A percentile compares a stretch with the other conserved stretches of the same genome.
Evolutionary conservation across 2,797 vertebrate genomes (phyloP).

Genomic region (Neostethus bicornis): DNA sequence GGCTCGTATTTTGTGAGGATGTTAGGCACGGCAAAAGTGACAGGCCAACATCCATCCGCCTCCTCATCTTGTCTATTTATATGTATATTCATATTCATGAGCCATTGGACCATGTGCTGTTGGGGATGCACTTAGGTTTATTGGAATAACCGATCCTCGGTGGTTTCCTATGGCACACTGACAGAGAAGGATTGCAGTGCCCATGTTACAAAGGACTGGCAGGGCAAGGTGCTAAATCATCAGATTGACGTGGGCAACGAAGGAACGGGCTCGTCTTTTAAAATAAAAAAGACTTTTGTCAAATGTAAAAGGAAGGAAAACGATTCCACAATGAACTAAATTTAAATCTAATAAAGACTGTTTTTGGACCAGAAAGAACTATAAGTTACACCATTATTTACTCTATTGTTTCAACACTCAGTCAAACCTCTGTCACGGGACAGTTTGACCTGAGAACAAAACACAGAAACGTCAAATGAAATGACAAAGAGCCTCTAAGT

Average conservation of each 20-base stretch:
- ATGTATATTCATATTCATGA: constrained; percentile 84
- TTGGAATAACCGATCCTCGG: constrained; percentile 78
- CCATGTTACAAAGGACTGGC: constrained; percentile 82
- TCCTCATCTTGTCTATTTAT: constrained; percentile 83
- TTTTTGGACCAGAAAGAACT: too few species aligned
- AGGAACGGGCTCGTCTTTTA: constrained; percentile 67
- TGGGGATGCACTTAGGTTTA: constrained; percentile 81
- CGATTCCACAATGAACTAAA: too few species aligned
- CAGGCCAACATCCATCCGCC: constrained; percentile 78
- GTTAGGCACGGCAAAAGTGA: constrained; percentile 76
- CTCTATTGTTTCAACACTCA: constrained; percentile 40
- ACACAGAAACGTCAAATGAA: constrained; percentile 82
- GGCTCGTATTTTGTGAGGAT: constrained; percentile 72
- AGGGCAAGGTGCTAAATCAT: constrained; percentile 77
- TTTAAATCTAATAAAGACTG: too few species aligned
- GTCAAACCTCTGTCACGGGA: constrained; percentile 52
- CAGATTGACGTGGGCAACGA: constrained; percentile 65
- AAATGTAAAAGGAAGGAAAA: too few species aligned
- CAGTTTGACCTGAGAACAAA: constrained; percentile 67
- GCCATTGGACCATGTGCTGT: constrained; percentile 72
- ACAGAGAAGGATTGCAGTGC: constrained; percentile 81
- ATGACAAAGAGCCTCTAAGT: constrained; percentile 91
- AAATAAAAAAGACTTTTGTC: constrained; percentile 79
- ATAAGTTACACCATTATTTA: constrained; percentile 67
- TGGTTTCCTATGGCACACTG: constrained; percentile 72